Percentiles rank a stretch among this genome's conserved stretches.
Conservation (phyloP, 2,888 invertebrate genomes). For the Hirudinaria manillensis region DNA sequence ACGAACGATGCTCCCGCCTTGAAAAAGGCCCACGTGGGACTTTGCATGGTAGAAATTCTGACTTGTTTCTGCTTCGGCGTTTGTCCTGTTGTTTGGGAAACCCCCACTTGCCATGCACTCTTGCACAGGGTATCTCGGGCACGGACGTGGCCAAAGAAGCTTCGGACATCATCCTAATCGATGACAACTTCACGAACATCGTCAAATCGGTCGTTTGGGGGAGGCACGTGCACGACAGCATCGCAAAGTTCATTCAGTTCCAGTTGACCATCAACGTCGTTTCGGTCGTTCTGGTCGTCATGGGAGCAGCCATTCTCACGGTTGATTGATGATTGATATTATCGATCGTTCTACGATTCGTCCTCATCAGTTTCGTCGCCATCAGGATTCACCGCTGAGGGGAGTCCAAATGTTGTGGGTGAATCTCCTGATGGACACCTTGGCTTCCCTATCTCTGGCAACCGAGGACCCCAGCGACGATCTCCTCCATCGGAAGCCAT, state of each 20-base stretch:
- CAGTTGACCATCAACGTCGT: constrained; percentile 33
- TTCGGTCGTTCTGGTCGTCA: constrained; percentile 19
- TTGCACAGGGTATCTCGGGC: constrained; percentile 26
- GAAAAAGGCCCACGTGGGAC: constrained; percentile 31
- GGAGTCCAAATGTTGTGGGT: constrained; percentile 32
- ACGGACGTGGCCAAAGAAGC: constrained; percentile 30
- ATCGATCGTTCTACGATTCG: neutral
- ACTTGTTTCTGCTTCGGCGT: neutral
- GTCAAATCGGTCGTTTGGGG: constrained; percentile 32
- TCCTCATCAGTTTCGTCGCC: neutral
- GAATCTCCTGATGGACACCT: constrained; percentile 31
- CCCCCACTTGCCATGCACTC: neutral
- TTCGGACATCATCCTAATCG: constrained; percentile 29
- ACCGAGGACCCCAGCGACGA: constrained; percentile 27
- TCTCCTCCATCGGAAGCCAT: constrained; percentile 24
- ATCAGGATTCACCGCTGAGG: constrained; percentile 27
- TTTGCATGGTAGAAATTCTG: constrained; percentile 23
- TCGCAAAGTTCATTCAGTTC: constrained; percentile 30
- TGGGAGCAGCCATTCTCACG: constrained; percentile 27
- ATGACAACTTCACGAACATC: constrained; percentile 31
- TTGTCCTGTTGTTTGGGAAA: too few relatives aligned
- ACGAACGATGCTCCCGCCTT: constrained; percentile 31
- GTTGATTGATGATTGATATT: neutral
- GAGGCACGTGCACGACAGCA: constrained; percentile 30
- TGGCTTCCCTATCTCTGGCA: constrained; percentile 31